These are phyloP conservation scores for Amiota communis DNA, from an alignment of 2,888 invertebrate species.

Conservation along the genomic window DNA sequence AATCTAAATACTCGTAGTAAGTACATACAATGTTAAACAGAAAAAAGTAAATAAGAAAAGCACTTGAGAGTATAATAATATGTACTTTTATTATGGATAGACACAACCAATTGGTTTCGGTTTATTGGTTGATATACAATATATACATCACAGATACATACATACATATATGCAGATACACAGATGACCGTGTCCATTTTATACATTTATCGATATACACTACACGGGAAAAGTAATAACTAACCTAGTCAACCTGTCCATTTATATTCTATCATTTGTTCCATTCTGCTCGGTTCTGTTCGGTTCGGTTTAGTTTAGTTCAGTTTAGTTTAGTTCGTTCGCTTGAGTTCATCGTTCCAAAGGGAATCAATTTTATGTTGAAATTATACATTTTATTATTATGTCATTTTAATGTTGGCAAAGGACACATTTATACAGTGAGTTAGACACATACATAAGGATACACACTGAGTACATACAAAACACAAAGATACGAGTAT, in stretches of 20 bases:
- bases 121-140: too few species aligned
- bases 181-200: too few species aligned
- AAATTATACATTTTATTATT: conserved; percentile 64
- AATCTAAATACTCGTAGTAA: too few species aligned
- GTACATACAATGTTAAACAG: too few species aligned
- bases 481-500: background rate
- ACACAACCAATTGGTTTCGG: too few species aligned
- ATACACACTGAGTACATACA: background rate
- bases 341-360: conserved; percentile 27
- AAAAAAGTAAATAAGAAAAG: too few species aligned
- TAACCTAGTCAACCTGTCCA: conserved; percentile 12
- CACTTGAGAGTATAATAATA: too few species aligned
- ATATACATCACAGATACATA: too few species aligned
- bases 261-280: background rate
- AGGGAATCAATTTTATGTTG: conserved; percentile 51
- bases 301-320: background rate
- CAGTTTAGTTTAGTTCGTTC: background rate
- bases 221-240: background rate
- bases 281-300: background rate
- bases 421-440: conserved; percentile 28
- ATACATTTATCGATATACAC: too few species aligned
- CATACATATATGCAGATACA: too few species aligned
- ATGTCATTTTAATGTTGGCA: conserved; percentile 56
- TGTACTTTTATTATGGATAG: too few species aligned
- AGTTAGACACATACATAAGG: background rate